Evolutionary conservation across 2,888 invertebrate species (phyloP), one percentile per base, ranked within the genome.

Genomic region (Graphium colonna): DNA sequence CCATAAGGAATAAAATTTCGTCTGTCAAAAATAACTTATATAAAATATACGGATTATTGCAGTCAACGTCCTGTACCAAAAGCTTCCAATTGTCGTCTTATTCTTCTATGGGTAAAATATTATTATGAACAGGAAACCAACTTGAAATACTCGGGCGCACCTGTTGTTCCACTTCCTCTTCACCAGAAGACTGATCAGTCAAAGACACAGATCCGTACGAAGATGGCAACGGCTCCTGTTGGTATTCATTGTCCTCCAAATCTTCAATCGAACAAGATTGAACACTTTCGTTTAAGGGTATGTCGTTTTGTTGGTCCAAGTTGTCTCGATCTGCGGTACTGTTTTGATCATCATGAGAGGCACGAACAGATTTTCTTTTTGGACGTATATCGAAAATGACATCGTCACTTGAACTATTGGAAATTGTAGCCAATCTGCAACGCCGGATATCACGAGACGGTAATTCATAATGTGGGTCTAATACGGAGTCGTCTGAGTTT

Each of bases 71-170:
- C n/a, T 21, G 36, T 12, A 36, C 36, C 36, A 36, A 36, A 36
- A 36, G 36, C 36, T 36, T 36, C 36, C 36, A 36, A 36, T 7
- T 10, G 36, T 36, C 9, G 36, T 12, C 36, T 9, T 36, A 36
- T 36, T 36, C 36, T 36, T 36, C 36, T 36, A 36, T 36, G 36
- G 36, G 36, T 36, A 36, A 36, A 10, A 36, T 36, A 36, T 36
- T 36, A 36, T 36, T 7, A 36, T 36, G 9, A 12, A 36, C 36
- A 36, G 9, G 36, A 36, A 36, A 36, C 36, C 36, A 36, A 36
- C 9, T 10, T 36, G 36, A 36, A 36, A 12, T 36, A 36, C 36
- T 36, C 12, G 8, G 36, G 36, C 36, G 8, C 21, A 21, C 21
- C 21, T 21, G 21, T 21, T 21, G 21, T 3, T 21, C 21, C 21